These are phyloP conservation scores for Malurus splendens DNA, from an alignment of 2,797 vertebrate genomes.

Conservation along the genomic window DNA sequence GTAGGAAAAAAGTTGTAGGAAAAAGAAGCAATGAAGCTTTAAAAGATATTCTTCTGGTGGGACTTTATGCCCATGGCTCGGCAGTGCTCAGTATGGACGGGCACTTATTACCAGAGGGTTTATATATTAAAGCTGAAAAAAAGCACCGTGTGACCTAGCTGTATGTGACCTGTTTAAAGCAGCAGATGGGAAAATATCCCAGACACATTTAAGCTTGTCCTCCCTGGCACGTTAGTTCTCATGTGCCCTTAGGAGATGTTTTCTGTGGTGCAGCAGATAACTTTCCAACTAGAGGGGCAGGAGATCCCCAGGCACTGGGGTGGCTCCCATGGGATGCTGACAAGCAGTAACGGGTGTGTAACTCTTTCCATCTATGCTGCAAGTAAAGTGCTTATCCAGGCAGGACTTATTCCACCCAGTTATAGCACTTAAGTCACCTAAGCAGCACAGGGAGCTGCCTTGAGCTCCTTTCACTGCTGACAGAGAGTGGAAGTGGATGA, in stretches of 20 bases:
- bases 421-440: background rate
- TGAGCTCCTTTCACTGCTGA: background rate
- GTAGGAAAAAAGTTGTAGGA: background rate
- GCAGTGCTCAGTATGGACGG: background rate
- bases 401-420: background rate
- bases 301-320: background rate
- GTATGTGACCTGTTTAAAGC: background rate
- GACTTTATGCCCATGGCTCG: background rate
- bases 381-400: background rate
- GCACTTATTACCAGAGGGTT: background rate
- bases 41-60: background rate
- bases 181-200: background rate
- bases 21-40: background rate
- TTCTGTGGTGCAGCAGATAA: background rate
- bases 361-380: background rate
- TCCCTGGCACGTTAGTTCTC: background rate
- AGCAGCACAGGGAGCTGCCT: background rate
- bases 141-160: background rate
- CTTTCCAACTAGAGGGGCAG: background rate
- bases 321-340: background rate
- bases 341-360: rapidly evolving
- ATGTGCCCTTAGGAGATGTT: background rate
- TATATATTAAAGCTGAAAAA: background rate
- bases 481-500: rapidly evolving
- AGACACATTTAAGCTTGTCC: background rate